Percentiles rank a stretch among this genome's conserved stretches.
phyloP scores from a whole-genome alignment of 23 tunicate genomes.

The Halocynthia roretzi region DNA sequence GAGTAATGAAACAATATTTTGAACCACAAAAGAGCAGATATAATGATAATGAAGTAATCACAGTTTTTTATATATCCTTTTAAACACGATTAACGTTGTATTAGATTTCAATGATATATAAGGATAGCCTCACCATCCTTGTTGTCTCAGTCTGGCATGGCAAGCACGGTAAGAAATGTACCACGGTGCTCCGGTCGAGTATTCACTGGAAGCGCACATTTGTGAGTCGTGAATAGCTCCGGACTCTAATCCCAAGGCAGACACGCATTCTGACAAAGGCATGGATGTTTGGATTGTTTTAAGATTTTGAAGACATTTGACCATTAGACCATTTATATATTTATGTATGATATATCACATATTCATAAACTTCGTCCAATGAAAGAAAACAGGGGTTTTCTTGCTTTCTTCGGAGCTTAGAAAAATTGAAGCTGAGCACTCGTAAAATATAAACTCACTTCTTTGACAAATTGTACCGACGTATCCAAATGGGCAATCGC shows the following conservation, averaged over 20 bases:
- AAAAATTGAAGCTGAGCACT: not conserved
- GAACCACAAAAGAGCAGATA: too few species aligned
- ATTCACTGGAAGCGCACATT: constrained; percentile 17
- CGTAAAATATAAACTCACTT: constrained; percentile 15
- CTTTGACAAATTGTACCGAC: constrained; percentile 34
- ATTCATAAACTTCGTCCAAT: too few species aligned
- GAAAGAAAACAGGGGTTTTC: too few species aligned
- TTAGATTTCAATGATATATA: not conserved
- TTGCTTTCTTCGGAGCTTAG: not conserved
- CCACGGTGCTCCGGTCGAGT: constrained; percentile 11
- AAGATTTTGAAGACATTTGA: too few species aligned
- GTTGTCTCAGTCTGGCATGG: constrained; percentile 20
- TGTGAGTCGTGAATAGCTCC: constrained; percentile 16
- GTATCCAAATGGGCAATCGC: constrained; percentile 29
- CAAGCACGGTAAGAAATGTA: constrained; percentile 20
- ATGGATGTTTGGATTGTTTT: too few species aligned
- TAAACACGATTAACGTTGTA: not conserved
- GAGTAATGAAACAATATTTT: not conserved
- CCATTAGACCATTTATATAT: too few species aligned
- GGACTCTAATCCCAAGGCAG: constrained; percentile 22
- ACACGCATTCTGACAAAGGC: constrained; percentile 17
- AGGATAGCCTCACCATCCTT: constrained; percentile 23
- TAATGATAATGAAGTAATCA: not conserved
- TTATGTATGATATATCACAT: too few species aligned
- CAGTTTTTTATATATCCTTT: not conserved